These are phyloP conservation scores for Channallabes apus DNA, from an alignment of 2,797 vertebrate genomes.

Conservation along the genomic window DNA sequence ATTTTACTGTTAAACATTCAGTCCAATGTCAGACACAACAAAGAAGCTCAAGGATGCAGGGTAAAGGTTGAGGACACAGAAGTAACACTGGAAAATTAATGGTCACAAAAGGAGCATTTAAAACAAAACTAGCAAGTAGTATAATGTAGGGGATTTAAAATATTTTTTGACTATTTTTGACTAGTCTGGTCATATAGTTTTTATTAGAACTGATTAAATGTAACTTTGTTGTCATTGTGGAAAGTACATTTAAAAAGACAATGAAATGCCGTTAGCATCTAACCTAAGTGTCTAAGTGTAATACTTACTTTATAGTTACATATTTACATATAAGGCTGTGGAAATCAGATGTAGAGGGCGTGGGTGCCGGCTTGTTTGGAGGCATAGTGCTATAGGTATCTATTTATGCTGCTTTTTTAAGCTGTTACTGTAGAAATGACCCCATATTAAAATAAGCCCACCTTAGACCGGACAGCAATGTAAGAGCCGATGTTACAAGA, in stretches of 20 bases:
- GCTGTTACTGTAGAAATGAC: neutral
- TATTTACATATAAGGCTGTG: too few relatives aligned
- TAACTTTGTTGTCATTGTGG: too few relatives aligned
- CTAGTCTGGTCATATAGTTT: neutral
- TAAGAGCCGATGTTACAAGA: neutral
- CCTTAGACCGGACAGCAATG: neutral
- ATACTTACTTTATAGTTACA: too few relatives aligned
- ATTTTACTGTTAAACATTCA: neutral
- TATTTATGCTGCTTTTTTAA: neutral
- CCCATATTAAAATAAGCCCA: neutral
- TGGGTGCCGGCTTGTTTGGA: too few relatives aligned
- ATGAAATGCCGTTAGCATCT: too few relatives aligned
- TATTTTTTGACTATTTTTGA: neutral
- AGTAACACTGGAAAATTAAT: neutral
- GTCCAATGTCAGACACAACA: neutral
- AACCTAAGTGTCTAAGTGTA: too few relatives aligned
- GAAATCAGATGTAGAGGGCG: too few relatives aligned
- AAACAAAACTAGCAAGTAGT: neutral
- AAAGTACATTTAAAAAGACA: too few relatives aligned
- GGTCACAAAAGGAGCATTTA: neutral
- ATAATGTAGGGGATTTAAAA: neutral
- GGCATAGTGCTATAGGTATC: neutral
- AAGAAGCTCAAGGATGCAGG: neutral
- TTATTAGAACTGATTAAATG: neutral
- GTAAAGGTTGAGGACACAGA: neutral